Evolutionary conservation across 2,888 invertebrate genomes (phyloP).

Genomic region (Thalpophila matura): DNA sequence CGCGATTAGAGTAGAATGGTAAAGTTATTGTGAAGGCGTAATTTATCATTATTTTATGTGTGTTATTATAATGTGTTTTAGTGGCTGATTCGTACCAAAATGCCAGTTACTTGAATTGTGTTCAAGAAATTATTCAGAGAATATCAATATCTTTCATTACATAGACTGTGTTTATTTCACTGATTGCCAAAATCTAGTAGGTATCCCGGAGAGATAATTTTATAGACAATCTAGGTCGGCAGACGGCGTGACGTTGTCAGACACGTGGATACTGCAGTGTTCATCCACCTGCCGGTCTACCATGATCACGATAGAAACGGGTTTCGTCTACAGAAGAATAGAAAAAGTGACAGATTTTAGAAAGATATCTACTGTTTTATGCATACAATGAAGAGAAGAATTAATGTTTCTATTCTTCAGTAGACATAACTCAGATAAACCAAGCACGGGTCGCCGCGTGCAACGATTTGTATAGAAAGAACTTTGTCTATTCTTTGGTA

Average conservation of each 20-base stretch:
- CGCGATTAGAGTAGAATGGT: constrained; percentile 10
- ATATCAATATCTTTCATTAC: background rate
- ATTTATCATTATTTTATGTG: constrained; percentile 31
- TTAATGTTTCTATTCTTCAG: no score
- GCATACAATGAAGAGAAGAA: no score
- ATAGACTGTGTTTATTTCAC: background rate
- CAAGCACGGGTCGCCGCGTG: no score
- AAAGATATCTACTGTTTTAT: no score
- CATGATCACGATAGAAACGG: no score
- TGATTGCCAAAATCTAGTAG: constrained; percentile 13
- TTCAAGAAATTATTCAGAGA: no score
- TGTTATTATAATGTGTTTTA: constrained; percentile 30
- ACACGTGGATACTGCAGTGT: constrained; percentile 8
- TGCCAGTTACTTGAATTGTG: no score
- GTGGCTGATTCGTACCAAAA: background rate
- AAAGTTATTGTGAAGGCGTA: constrained; percentile 14
- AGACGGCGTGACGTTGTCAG: constrained; percentile 23
- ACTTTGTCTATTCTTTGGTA: no score
- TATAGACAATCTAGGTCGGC: constrained; percentile 5
- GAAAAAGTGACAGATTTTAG: no score
- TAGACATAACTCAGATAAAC: no score
- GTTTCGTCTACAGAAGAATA: no score
- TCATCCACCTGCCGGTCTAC: background rate
- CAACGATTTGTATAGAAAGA: no score
- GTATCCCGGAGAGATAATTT: constrained; percentile 19